Evolutionary conservation across 2,797 vertebrate species (phyloP).

Genomic region (Hypotaenidia okinawae): DNA sequence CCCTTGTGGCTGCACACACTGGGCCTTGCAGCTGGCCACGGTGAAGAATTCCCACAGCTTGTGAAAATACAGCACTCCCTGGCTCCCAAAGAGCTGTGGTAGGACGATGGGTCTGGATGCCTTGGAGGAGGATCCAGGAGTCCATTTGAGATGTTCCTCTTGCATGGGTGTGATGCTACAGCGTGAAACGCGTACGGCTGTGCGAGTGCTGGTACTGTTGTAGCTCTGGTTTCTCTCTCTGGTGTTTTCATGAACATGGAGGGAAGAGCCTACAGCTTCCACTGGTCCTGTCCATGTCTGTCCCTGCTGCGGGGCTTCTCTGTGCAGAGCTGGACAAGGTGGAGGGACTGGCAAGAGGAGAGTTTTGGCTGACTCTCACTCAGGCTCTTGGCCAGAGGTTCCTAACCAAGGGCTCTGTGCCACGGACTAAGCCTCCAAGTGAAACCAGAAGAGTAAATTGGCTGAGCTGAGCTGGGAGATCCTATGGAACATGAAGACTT

Average conservation of each 20-base stretch:
- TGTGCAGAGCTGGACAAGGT: background rate
- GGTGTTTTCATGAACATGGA: background rate
- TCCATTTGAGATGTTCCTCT: background rate
- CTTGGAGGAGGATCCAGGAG: background rate
- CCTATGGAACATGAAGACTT: background rate
- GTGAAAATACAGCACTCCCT: accelerated
- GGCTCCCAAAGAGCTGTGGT: background rate
- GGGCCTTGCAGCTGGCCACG: background rate
- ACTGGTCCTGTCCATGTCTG: background rate
- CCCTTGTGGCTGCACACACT: background rate
- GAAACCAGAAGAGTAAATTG: background rate
- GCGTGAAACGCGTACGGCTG: background rate
- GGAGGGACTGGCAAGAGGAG: background rate
- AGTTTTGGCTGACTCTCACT: background rate
- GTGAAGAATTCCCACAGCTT: background rate
- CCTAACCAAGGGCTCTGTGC: background rate
- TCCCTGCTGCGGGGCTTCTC: background rate
- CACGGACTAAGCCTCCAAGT: background rate
- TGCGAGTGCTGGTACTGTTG: background rate
- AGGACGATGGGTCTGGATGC: background rate
- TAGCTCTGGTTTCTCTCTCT: background rate
- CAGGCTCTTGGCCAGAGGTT: background rate
- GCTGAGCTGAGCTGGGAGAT: background rate
- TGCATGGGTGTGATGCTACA: background rate
- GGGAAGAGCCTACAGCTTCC: background rate